Base-by-base conservation (phyloP, 2,797 vertebrate genomes). In the Alca torda region DNA sequence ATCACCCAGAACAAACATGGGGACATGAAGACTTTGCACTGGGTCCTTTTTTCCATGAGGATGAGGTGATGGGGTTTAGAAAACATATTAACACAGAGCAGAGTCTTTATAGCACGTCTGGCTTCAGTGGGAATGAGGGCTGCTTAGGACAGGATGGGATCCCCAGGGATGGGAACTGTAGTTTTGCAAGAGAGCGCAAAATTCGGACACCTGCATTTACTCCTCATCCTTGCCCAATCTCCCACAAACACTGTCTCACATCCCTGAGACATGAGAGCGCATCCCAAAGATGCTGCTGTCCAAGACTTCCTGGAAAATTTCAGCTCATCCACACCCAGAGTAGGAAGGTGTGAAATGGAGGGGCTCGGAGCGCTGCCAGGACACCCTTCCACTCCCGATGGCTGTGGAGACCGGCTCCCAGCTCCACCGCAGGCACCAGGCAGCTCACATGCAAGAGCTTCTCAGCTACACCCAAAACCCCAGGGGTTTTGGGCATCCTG, bases 311-410 rank as follows among this genome's bases (percentile, higher is more conserved):
- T 8, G 51, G 64, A 81, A 84, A 90, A 68, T 33, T 46, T 86
- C 51, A 53, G 28, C 35, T 87, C 35, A 41, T 56, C 50, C 68
- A 51, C 35, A 53, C 7, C 37, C n/a, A 63, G 37, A 59, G 28
- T 13, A 64, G 0, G 3, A 46, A 89, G 23, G 26, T 73, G 35
- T 90, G 39, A 87, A 57, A 43, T 0, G 2, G 45, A 74, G 33
- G 45, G 48, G 35, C 76, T 81, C 2, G 0, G 56, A 63, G 31
- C 0, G 0, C 23, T 74, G 33, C 16, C n/a, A 46, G 64, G 75
- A 64, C 25, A 63, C 3, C 13, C 30, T 43, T 90, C 14, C 35
- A 11, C 35, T 78, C 18, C 25, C 26, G 13, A 56, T 3, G 16
- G 81, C 56, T 1, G 1, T 14, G 28, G 53, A 74, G 41, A 57